Conservation (phyloP, 2,888 invertebrate species). For the Cerceris rybyensis region DNA sequence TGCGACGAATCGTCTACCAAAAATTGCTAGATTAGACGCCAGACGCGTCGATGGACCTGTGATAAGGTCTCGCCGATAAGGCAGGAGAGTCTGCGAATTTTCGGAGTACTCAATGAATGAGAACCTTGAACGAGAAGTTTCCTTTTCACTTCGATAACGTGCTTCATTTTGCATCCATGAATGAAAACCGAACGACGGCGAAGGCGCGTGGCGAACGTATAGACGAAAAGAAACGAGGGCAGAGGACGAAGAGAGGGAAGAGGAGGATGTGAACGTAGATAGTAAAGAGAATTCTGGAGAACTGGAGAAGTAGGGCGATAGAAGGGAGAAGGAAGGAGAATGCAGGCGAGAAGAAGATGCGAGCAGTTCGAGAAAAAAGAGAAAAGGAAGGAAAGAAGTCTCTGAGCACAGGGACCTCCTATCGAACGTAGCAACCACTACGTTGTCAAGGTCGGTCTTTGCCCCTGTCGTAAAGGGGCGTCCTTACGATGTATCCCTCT, state of each 20-base stretch:
- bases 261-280: constrained; percentile 22
- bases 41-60: not conserved
- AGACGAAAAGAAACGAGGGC: constrained; percentile 22
- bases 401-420: constrained; percentile 69
- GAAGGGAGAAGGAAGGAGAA: constrained; percentile 7
- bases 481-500: constrained; percentile 69
- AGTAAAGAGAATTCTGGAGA: constrained; percentile 23
- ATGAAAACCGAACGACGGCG: constrained; percentile 59
- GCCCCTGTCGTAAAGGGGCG: constrained; percentile 73
- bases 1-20: not conserved
- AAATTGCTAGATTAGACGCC: constrained; percentile 9
- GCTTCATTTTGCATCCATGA: constrained; percentile 48
- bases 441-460: constrained; percentile 80
- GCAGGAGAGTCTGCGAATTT: too few species aligned
- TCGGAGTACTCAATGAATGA: too few species aligned
- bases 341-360: constrained; percentile 16
- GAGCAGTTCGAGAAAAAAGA: constrained; percentile 43
- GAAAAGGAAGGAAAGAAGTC: constrained; percentile 54
- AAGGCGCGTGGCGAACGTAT: constrained; percentile 28
- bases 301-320: constrained; percentile 17
- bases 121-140: too few species aligned
- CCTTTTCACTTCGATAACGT: not conserved
- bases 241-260: constrained; percentile 11
- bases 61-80: constrained; percentile 10
- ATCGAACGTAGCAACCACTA: constrained; percentile 76